phyloP scores from a whole-genome alignment of 1,140 invertebrate genomes.

The Heliconius eleuchia region DNA sequence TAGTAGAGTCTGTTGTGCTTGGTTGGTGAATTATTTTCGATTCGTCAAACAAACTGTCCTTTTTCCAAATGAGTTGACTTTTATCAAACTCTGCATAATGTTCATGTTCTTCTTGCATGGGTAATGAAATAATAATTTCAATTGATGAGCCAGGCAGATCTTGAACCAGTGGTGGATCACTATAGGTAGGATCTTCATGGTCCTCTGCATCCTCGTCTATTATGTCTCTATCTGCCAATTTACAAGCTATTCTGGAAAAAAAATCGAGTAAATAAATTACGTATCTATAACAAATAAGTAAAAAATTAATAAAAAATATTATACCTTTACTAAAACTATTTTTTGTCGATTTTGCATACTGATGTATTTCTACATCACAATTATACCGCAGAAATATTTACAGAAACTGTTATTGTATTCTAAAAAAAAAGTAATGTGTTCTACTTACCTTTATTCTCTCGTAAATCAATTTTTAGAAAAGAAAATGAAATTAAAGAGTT shows the following conservation, averaged over 20 bases:
- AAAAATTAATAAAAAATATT: conserved; percentile 41
- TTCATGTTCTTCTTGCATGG: conserved; percentile 44
- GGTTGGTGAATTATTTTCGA: no score
- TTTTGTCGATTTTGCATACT: conserved; percentile 51
- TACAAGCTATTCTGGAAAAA: conserved; percentile 48
- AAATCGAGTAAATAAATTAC: conserved; percentile 51
- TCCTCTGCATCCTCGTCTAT: conserved; percentile 43
- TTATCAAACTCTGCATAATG: conserved; percentile 50
- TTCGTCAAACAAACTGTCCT: no score
- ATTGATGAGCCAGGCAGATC: conserved; percentile 45
- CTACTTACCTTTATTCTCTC: no score
- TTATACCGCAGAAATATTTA: conserved; percentile 45
- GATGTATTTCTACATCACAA: conserved; percentile 55
- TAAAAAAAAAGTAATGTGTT: conserved; percentile 40
- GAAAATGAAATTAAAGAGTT: no score
- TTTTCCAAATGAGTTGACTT: no score
- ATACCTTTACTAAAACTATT: conserved; percentile 43
- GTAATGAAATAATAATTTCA: conserved; percentile 47
- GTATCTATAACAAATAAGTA: conserved; percentile 49
- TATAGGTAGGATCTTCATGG: conserved; percentile 44
- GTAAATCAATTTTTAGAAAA: no score
- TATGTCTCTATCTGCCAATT: no score
- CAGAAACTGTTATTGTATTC: conserved; percentile 47
- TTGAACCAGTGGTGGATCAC: conserved; percentile 42
- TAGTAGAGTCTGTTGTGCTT: no score